A percentile compares a stretch with the other conserved stretches of the same genome.
Conservation (phyloP, 2,113 vertebrate genomes). For the Epinephelus lanceolatus region DNA sequence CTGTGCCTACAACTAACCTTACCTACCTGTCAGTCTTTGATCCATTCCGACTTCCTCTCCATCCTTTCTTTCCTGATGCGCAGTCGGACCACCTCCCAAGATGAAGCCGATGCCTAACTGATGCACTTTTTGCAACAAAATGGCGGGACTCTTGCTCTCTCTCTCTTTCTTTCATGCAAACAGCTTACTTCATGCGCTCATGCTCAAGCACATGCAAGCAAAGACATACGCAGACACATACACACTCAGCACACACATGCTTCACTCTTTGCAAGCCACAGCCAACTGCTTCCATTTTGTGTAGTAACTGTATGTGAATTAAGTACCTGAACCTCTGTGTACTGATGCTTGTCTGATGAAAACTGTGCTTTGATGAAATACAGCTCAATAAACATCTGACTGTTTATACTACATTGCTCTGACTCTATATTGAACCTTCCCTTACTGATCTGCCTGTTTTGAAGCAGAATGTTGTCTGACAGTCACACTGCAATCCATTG, state of each 20-base stretch:
- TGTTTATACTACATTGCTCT: conserved; percentile 66
- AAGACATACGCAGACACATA: conserved; percentile 45
- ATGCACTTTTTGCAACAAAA: conserved; percentile 54
- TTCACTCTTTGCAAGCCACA: conserved; percentile 21
- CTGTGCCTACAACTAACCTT: conserved; percentile 37
- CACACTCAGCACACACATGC: conserved; percentile 49
- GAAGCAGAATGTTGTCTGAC: not conserved
- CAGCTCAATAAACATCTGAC: conserved; percentile 82
- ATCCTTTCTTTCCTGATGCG: conserved; percentile 28
- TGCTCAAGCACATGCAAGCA: conserved; percentile 53
- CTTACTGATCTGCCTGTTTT: not conserved
- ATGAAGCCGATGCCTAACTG: conserved; percentile 46
- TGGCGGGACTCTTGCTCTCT: conserved; percentile 63
- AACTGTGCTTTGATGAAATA: conserved; percentile 68
- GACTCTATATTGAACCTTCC: conserved; percentile 8
- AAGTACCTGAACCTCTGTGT: conserved; percentile 63
- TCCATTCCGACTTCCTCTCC: conserved; percentile 37
- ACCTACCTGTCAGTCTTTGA: conserved; percentile 32
- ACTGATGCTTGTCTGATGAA: conserved; percentile 67
- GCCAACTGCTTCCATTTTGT: conserved; percentile 59
- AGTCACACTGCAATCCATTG: not conserved
- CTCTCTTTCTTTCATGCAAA: conserved; percentile 21
- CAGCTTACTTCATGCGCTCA: conserved; percentile 30
- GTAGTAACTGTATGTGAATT: conserved; percentile 64
- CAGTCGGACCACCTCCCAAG: conserved; percentile 41